Base-by-base conservation (phyloP, 2,797 vertebrate genomes). In the Chelonia mydas region DNA sequence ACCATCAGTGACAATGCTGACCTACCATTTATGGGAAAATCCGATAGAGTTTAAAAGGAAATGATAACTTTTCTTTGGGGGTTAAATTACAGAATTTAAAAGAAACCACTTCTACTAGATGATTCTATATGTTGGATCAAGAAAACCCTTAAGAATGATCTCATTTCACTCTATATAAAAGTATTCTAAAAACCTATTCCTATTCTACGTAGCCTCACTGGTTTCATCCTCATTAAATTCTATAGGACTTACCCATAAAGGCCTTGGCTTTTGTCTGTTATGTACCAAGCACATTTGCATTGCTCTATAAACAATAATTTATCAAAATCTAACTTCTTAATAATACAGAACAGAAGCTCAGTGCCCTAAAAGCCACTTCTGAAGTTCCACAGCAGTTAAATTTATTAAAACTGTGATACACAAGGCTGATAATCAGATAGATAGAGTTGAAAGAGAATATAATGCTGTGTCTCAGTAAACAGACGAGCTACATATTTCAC, bases 391-490 rank as follows among this genome's bases (percentile, higher is more conserved):
- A 84, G 81, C 50, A 31, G 65, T 89, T 90, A 95, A 41, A 96
- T 97, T 95, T 94, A 94, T 97, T 96, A 95, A 95, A 96, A 92
- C 83, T 61, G 68, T 59, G 90, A 97, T 94, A 97, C 96, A 90
- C 85, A 90, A 65, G 74, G 90, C 93, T 96, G 95, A 95, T 95
- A 95, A 95, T 95, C 91, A 94, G 89, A 94, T 83, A 96, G 81
- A 94, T 89, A 93, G 94, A 85, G 89, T 81, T 0, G 0, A 92
- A 97, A 93, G 76, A 87, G 91, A 19, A 53, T 12, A 87, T 57
- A 95, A 95, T 81, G 49, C 54, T 88, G 88, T 81, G 83, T 84
- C 83, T 90, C 93, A 89, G 50, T 82, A 95, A 94, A 94, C 65
- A 94, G 89, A 92, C 93, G 79, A 89, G 90, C 92, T 93, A 33